Base-by-base conservation (phyloP, 2,113 vertebrate genomes). In the Poicephalus meyeri region DNA sequence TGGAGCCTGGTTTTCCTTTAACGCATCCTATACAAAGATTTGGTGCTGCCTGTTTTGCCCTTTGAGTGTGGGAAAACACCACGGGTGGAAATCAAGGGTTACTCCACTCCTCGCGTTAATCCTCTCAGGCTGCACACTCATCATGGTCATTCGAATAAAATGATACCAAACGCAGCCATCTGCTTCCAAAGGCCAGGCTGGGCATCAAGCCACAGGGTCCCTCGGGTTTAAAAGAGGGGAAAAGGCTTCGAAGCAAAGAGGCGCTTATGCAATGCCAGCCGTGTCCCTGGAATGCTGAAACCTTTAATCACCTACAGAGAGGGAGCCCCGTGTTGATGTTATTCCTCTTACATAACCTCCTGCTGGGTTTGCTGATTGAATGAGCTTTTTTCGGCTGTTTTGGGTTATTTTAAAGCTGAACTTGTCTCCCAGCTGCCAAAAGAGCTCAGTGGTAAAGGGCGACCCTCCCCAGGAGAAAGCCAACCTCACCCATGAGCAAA, bases 261-360 rank as follows among this genome's bases (percentile, higher is more conserved):
- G 60, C 69, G 85, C 79, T 98, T 98, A 98, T 12, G 56, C 95
- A 97, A 95, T 63, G 71, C 53, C 85, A 71, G 46, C 71, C 85
- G 71, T 64, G 76, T 92, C 91, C 92, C 95, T 88, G 88, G 78
- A 86, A 76, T 56, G 90, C 96, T 97, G 97, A 96, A 97, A 89
- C 91, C 80, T 95, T 96, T 97, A 97, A 98, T 98, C 97, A 97
- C 94, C 89, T 96, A 96, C 91, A 47, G 91, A 97, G 53, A 72
- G 77, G 85, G 91, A 95, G 73, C 90, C 83, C 76, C n/a, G 1
- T 83, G 96, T 95, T 93, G 94, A 61, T 94, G 47, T 93, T 94
- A 94, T 93, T 96, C 26, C 70, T 86, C 80, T 98, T 98, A 97
- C 25, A 42, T 97, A 98, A 96, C 94, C 79, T 76, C 76, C 91